phyloP scores from a whole-genome alignment of 2,113 vertebrate species.

The Puma concolor region DNA sequence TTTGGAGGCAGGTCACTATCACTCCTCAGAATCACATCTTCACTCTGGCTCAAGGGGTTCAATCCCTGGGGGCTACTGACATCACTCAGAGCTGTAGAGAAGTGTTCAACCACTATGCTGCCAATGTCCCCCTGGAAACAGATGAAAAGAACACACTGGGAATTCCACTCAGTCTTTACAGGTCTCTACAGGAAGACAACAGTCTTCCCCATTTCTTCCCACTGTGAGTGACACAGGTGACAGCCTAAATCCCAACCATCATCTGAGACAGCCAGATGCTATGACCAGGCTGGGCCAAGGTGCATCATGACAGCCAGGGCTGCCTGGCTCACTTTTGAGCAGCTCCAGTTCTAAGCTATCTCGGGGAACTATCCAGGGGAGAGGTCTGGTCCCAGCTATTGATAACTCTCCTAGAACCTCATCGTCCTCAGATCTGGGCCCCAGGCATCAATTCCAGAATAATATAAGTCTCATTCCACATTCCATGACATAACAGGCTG shows the following conservation, averaged over 20 bases:
- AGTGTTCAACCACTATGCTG: background rate
- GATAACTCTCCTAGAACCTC: background rate
- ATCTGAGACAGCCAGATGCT: background rate
- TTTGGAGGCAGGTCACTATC: slow-evolving; percentile 76
- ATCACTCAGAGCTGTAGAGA: background rate
- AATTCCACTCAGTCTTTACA: background rate
- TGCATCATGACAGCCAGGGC: background rate
- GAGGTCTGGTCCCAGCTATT: background rate
- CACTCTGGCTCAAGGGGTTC: background rate
- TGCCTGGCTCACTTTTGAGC: background rate
- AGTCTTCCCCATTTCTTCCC: background rate
- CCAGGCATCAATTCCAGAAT: background rate
- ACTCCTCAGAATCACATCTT: background rate
- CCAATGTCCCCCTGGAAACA: background rate
- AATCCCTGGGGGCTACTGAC: background rate
- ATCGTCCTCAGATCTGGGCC: background rate
- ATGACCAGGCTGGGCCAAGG: background rate
- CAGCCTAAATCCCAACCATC: background rate
- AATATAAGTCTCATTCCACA: background rate
- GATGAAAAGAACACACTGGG: background rate
- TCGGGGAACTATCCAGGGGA: background rate
- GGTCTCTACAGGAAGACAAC: background rate
- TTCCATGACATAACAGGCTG: background rate
- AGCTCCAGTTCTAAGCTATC: background rate
- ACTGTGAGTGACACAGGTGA: background rate